These are phyloP conservation scores for Latrodectus geometricus DNA, from an alignment of 1,140 invertebrate genomes.

Conservation along the genomic window DNA sequence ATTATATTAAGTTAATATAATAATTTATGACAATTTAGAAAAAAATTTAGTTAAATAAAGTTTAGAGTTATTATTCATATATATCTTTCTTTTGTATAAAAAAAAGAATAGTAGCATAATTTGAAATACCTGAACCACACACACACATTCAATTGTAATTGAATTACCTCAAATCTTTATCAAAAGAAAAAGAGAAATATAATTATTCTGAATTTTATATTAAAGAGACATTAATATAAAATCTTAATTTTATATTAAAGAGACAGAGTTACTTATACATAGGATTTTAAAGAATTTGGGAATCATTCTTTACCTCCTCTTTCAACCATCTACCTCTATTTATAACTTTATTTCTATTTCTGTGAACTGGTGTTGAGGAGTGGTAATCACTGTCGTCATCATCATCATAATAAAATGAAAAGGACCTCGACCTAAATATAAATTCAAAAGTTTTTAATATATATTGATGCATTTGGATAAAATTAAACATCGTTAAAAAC, in stretches of 20 bases:
- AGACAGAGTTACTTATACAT: not conserved
- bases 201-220: too few species aligned
- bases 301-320: conserved; percentile 73
- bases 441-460: too few species aligned
- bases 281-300: not conserved
- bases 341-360: conserved; percentile 72
- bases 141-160: not conserved
- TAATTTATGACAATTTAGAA: too few species aligned
- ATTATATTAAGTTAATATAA: too few species aligned
- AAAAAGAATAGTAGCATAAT: too few species aligned
- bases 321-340: conserved; percentile 85
- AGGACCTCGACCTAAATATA: not conserved
- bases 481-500: too few species aligned
- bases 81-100: too few species aligned
- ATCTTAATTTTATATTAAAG: too few species aligned
- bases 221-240: too few species aligned
- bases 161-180: not conserved
- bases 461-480: too few species aligned
- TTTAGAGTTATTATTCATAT: too few species aligned
- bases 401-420: conserved; percentile 14
- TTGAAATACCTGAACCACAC: not conserved
- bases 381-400: conserved; percentile 29
- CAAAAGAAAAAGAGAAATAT: not conserved
- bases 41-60: too few species aligned
- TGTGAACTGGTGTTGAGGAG: not conserved